A percentile compares a stretch with the other conserved stretches of the same genome.
Evolutionary conservation across 2,113 vertebrate species (phyloP).

Genomic region (Corythornis madagascariensis): DNA sequence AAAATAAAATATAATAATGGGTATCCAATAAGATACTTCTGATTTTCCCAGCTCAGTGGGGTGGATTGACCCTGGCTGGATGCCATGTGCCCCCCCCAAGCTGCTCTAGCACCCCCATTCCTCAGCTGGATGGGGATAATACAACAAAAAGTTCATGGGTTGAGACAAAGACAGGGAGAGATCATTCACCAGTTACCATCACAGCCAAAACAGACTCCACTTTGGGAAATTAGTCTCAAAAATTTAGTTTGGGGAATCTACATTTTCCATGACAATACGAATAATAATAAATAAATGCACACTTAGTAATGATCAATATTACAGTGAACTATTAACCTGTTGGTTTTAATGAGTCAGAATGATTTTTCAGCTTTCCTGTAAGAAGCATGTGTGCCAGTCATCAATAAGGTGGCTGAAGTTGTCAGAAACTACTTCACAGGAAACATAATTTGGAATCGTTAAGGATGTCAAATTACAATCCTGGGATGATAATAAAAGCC

Average conservation of each 20-base stretch:
- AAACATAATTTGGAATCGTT: neutral
- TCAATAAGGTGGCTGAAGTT: neutral
- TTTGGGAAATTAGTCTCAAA: neutral
- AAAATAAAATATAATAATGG: neutral
- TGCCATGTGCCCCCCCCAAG: neutral
- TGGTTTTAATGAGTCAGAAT: neutral
- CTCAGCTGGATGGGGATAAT: neutral
- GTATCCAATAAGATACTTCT: neutral
- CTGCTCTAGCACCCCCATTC: neutral
- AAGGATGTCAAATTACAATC: neutral
- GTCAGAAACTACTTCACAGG: neutral
- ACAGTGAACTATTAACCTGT: neutral
- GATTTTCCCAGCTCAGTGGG: neutral
- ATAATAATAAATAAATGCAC: neutral
- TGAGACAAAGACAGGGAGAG: neutral
- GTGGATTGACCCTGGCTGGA: neutral
- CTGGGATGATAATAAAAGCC: neutral
- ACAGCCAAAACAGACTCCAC: neutral
- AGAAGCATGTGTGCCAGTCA: accelerated
- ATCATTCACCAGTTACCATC: neutral
- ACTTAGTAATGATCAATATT: neutral
- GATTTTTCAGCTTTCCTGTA: neutral
- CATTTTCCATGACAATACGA: neutral
- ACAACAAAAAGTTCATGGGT: neutral
- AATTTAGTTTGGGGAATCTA: neutral